These are phyloP conservation scores for Tridacna crocea DNA, from an alignment of 2,888 invertebrate species.

Conservation along the genomic window DNA sequence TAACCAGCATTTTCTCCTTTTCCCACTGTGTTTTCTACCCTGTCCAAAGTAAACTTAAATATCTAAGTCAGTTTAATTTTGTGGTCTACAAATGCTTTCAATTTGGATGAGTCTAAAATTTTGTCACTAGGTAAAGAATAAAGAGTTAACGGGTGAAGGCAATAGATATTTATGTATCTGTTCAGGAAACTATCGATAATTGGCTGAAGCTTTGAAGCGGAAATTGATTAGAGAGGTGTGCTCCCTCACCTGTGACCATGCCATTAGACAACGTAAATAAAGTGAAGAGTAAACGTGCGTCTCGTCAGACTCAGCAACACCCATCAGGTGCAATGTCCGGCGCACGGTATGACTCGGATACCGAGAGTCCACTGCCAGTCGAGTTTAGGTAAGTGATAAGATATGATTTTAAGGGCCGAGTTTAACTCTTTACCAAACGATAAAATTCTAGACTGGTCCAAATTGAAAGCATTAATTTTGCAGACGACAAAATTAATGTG, in stretches of 20 bases:
- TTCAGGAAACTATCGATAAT: constrained; percentile 20
- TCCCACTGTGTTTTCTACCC: background rate
- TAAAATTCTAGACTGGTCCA: no score
- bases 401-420: background rate
- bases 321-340: constrained; percentile 61
- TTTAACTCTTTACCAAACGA: no score
- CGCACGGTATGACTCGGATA: constrained; percentile 70
- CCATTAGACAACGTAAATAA: constrained; percentile 52
- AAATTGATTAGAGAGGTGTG: constrained; percentile 16
- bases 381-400: constrained; percentile 64
- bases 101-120: no score
- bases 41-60: no score
- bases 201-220: constrained; percentile 4
- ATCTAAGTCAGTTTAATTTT: no score
- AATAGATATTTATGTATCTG: constrained; percentile 14
- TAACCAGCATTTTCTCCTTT: background rate
- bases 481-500: no score
- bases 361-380: constrained; percentile 65
- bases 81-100: background rate
- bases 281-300: constrained; percentile 46
- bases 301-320: constrained; percentile 53
- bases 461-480: no score
- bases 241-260: constrained; percentile 30
- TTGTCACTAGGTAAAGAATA: no score
- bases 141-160: background rate